Percentiles rank a stretch among this genome's conserved stretches.
Conservation (phyloP, 2,888 invertebrate genomes). For the Julus scandinavius region DNA sequence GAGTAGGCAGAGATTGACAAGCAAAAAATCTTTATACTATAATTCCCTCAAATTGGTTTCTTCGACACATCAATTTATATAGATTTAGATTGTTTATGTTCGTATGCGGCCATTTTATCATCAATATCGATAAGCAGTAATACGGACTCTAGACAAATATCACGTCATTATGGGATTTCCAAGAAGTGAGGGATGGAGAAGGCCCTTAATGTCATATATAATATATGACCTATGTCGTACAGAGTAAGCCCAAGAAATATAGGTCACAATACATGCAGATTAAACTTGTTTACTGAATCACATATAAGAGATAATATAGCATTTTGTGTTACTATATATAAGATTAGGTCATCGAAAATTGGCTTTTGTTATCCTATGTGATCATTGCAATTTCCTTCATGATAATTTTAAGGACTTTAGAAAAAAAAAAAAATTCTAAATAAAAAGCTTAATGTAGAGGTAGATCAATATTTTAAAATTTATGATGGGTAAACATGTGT, state of each 20-base stretch:
- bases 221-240: not conserved
- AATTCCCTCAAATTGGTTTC: conserved; percentile 44
- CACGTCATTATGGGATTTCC: not conserved
- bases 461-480: no score
- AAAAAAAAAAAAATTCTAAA: no score
- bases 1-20: not conserved
- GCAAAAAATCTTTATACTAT: not conserved
- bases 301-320: not conserved
- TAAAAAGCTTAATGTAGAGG: no score
- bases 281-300: no score
- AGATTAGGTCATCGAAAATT: no score
- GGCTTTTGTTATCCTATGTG: no score
- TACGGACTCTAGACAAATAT: not conserved
- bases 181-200: not conserved
- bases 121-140: not conserved
- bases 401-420: no score
- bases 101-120: not conserved
- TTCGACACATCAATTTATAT: conserved; percentile 17
- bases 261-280: no score
- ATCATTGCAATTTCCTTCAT: no score
- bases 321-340: not conserved
- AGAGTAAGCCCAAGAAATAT: not conserved
- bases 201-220: not conserved
- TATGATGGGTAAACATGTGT: no score
- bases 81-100: not conserved